A percentile compares a stretch with the other conserved stretches of the same genome.
Evolutionary conservation across 2,888 invertebrate species (phyloP).

Genomic region (Piscicola geometra): DNA sequence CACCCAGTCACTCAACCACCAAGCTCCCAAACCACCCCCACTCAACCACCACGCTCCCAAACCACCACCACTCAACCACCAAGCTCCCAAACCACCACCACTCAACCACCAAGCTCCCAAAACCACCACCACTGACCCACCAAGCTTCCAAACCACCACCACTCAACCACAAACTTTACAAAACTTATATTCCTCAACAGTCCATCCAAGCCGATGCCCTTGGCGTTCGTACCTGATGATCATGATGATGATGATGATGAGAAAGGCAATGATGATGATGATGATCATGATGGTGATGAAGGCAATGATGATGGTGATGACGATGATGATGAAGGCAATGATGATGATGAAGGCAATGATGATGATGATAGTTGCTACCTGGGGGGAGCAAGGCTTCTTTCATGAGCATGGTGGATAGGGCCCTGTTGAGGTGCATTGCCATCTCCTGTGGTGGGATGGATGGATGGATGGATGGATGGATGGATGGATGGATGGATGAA

Average conservation of each 20-base stretch:
- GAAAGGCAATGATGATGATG: not conserved
- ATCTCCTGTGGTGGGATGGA: not conserved
- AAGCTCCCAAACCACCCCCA: too few relatives aligned
- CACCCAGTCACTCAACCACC: too few relatives aligned
- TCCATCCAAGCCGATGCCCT: not conserved
- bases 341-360: not conserved
- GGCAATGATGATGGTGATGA: conserved; percentile 12
- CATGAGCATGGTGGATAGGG: not conserved
- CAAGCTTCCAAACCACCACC: too few relatives aligned
- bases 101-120: too few relatives aligned
- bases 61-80: too few relatives aligned
- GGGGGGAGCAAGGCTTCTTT: not conserved
- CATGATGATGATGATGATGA: not conserved
- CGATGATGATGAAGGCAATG: not conserved
- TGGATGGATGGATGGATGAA: not conserved
- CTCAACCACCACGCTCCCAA: too few relatives aligned
- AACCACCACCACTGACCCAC: too few relatives aligned
- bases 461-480: not conserved
- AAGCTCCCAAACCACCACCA: too few relatives aligned
- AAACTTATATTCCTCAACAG: not conserved
- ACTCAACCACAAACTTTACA: not conserved
- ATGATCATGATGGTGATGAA: not conserved
- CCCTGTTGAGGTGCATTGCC: not conserved
- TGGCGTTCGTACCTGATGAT: not conserved
- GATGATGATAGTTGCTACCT: not conserved